Base-by-base conservation (phyloP, 2,113 vertebrate genomes). In the Coregonus clupeaformis region DNA sequence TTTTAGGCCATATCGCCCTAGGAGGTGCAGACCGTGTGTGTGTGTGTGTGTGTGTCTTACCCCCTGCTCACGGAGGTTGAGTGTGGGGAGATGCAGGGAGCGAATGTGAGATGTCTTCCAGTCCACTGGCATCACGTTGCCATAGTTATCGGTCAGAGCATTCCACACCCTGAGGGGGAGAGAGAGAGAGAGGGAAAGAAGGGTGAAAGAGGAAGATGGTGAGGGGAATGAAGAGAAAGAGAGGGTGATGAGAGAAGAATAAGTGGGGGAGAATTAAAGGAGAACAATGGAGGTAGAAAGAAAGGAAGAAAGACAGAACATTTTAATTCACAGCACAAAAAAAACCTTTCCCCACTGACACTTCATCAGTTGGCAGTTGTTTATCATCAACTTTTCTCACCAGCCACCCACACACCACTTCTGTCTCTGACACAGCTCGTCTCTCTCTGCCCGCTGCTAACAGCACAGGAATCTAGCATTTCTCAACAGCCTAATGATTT, bases 91-190 rank as follows among this genome's bases (percentile, higher is more conserved):
- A 80, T 98, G 96, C 30, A 98, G 92, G 74, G 95, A 91, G 82
- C 97, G 95, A 12, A 94, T 96, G 78, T 96, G 95, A 27, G 98
- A 99, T 3, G 95, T 96, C 76, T 97, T 99, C 98, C 97, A 99
- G 90, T 98, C 96, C 75, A 99, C 96, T 3, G 97, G 95, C 97
- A 98, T 98, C 79, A 98, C 96, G 0, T 98, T 97, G 76, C 97
- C 97, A 18, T 95, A 99, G 88, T 98, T 99, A 88, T 97, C 96
- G 0, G 96, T 98, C 88, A 99, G 84, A 77, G 97, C 92, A 80
- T 98, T 99, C 98, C 98, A 99, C 77, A 99, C 96, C 86, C 98
- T 99, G 75, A 4, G 24, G 80, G 20, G 66, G 2, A 20, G 36
- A 49, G 55, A 65, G 20, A 30, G 24, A 69, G 24, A 49, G 74